These are phyloP conservation scores for Thysanoteuthis rhombus DNA, from an alignment of 2,888 invertebrate genomes.

Conservation along the genomic window DNA sequence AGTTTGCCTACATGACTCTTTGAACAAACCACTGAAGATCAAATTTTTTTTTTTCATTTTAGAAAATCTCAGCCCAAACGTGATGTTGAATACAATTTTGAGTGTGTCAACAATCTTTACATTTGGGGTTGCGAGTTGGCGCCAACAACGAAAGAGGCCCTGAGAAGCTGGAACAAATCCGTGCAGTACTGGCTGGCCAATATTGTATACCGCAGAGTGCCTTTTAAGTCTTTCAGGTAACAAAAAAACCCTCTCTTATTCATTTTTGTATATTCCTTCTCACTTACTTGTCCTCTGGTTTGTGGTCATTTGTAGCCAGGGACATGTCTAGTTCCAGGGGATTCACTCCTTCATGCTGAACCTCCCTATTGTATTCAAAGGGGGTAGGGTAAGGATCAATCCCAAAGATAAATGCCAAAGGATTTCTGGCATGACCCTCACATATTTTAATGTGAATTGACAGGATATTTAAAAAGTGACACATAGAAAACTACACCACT, in stretches of 20 bases:
- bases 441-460: too few species aligned
- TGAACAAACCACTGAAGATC: too few species aligned
- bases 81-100: conserved; percentile 71
- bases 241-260: not conserved
- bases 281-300: not conserved
- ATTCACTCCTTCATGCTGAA: too few species aligned
- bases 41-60: not conserved
- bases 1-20: too few species aligned
- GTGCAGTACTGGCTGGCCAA: conserved; percentile 96
- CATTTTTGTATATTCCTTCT: not conserved
- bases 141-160: conserved; percentile 84
- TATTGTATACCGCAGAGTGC: conserved; percentile 87
- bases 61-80: conserved; percentile 17
- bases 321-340: too few species aligned
- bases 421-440: too few species aligned
- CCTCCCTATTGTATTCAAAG: too few species aligned
- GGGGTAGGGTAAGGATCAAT: too few species aligned
- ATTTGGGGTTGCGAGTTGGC: conserved; percentile 84
- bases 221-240: conserved; percentile 61
- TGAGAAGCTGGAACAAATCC: conserved; percentile 95
- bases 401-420: too few species aligned
- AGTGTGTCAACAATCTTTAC: conserved; percentile 75
- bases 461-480: too few species aligned
- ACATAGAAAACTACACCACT: too few species aligned
- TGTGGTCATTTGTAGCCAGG: too few species aligned